A percentile compares a stretch with the other conserved stretches of the same genome.
Conservation (phyloP, 2,113 vertebrate species). For the Typhlomys cinereus region DNA sequence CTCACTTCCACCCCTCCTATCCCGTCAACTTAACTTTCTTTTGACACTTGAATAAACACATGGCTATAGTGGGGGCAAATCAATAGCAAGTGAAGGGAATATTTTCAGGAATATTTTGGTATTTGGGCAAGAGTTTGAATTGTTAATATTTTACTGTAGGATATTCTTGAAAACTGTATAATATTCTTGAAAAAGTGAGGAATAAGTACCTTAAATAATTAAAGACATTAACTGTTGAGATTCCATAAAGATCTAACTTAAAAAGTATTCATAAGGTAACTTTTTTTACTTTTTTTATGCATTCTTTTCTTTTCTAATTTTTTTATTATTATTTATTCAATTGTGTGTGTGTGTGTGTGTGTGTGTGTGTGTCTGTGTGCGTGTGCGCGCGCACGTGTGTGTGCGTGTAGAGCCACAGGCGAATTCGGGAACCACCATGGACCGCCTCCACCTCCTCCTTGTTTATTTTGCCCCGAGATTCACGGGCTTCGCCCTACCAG, state of each 20-base stretch:
- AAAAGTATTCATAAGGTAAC: too few species aligned
- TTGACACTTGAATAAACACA: conserved; percentile 25
- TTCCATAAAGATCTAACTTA: not conserved
- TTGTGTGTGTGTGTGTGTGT: too few species aligned
- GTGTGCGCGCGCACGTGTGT: too few species aligned
- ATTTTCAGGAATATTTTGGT: not conserved
- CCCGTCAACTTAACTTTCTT: conserved; percentile 1
- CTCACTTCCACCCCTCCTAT: too few species aligned
- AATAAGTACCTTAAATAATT: not conserved
- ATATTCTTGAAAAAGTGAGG: not conserved
- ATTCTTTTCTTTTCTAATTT: not conserved
- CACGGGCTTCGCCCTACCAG: too few species aligned
- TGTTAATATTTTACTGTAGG: not conserved
- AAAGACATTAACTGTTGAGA: not conserved
- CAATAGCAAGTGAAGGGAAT: not conserved
- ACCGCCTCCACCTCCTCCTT: too few species aligned
- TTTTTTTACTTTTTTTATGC: too few species aligned
- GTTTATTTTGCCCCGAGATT: too few species aligned
- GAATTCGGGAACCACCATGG: too few species aligned
- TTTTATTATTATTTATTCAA: too few species aligned
- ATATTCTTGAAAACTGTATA: not conserved
- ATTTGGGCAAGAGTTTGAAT: not conserved
- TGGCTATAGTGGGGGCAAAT: not conserved
- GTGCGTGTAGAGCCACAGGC: too few species aligned
- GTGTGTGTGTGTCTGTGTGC: too few species aligned